Conservation (phyloP, 2,113 vertebrate genomes). For the Leptosomus discolor region DNA sequence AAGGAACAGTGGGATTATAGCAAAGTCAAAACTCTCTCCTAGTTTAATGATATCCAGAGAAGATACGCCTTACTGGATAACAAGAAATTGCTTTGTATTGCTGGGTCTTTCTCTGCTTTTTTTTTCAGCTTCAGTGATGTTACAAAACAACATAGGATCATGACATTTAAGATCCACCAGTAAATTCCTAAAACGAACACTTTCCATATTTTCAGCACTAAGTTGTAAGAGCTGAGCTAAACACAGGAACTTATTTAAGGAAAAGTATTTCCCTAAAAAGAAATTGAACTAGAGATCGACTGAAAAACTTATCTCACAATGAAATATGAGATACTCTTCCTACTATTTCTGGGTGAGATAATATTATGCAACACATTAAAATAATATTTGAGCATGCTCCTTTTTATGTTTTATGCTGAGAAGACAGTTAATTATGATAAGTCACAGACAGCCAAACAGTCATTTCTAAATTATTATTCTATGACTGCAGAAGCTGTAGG, state of each 20-base stretch:
- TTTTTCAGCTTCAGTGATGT: not conserved
- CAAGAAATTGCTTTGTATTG: not conserved
- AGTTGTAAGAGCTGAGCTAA: not conserved
- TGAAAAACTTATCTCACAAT: not conserved
- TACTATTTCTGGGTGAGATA: not conserved
- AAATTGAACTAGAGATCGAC: not conserved
- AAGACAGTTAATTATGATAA: not conserved
- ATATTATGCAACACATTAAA: not conserved
- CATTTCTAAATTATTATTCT: not conserved
- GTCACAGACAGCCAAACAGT: not conserved
- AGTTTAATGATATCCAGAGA: slow-evolving; percentile 23
- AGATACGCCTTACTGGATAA: not conserved
- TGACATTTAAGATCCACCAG: not conserved
- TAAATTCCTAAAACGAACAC: not conserved
- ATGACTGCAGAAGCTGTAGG: not conserved
- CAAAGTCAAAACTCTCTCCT: slow-evolving; percentile 1
- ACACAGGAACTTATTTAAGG: not conserved
- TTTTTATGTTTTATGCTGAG: not conserved
- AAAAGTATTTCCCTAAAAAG: not conserved
- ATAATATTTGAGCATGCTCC: not conserved
- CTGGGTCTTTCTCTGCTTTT: not conserved
- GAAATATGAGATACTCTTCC: not conserved
- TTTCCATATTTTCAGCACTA: not conserved
- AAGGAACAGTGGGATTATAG: not conserved
- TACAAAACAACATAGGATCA: not conserved